Base-by-base conservation (phyloP, 2,888 invertebrate genomes). In the Drosophila melanosoma region DNA sequence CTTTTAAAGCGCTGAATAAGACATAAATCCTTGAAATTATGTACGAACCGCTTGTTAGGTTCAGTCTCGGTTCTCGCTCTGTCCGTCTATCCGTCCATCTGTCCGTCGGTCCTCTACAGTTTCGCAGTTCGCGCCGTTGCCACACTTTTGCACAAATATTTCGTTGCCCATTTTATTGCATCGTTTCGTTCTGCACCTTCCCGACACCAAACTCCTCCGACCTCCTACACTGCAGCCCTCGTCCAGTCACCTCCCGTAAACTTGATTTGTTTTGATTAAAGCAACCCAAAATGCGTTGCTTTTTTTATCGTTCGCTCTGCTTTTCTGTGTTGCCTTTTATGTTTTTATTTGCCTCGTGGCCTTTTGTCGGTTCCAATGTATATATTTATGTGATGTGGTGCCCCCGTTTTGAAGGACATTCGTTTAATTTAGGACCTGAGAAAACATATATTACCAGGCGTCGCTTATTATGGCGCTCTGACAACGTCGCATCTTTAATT, bases 1-100 rank as follows among this genome's bases (percentile, higher is more conserved):
- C 74, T 70, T 68, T 76, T 69, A 79, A 71, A 74, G 54, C 70
- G 67, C 76, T 87, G 85, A 87, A 87, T 84, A 83, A 83, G 87
- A 87, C 87, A 83, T 85, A 87, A 87, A 84, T 84, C 83, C 83
- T 84, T 84, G 83, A 87, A 87, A 87, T 87, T 74, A 81, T 87
- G 84, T 83, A 60, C 79, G 69, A 67, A 35, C 17, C 66, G 85
- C 69, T 84, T 71, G 82, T 84, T 79, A 62, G 58, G 66, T 64
- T 64, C 33, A 65, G 53, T 64, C 59, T 42, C 38, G n/a, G 12
- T 64, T 15, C 29, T 49, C 42, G 26, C 29, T 40, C 45, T 17
- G 40, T 29, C 52, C 17, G 53, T 20, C 45, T 32, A 42, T 58
- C 42, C 12, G 52, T 40, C 45, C 32, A 26, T 26, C 26, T 26